phyloP scores from a whole-genome alignment of 2,888 invertebrate species.

The Amiota mariae region DNA sequence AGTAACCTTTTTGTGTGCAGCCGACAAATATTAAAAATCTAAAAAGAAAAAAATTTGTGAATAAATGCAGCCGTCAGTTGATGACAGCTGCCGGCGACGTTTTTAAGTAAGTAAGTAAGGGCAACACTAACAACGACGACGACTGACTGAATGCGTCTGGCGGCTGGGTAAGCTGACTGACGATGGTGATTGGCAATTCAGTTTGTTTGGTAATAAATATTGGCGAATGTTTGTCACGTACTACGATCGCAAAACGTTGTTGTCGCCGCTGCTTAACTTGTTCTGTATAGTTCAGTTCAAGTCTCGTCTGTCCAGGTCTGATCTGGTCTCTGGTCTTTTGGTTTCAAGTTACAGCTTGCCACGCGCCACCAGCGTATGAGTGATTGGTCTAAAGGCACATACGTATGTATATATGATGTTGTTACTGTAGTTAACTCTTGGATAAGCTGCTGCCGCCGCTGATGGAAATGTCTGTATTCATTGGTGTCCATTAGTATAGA shows the following conservation, averaged over 20 bases:
- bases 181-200: neutral
- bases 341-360: conserved; percentile 24
- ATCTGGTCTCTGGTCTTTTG: no score
- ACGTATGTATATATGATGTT: neutral
- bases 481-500: neutral
- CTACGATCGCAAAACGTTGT: neutral
- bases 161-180: neutral
- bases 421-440: neutral
- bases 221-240: conserved; percentile 27
- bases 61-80: conserved; percentile 19
- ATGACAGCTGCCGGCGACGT: conserved; percentile 21
- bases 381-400: conserved; percentile 16
- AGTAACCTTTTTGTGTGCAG: neutral
- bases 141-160: neutral
- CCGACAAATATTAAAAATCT: neutral
- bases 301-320: no score
- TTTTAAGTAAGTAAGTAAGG: neutral
- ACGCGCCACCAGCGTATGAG: conserved; percentile 16
- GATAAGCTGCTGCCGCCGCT: neutral
- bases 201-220: conserved; percentile 19
- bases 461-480: neutral
- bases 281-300: neutral
- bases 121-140: neutral
- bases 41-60: neutral
- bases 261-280: conserved; percentile 8